Evolutionary conservation across 2,797 vertebrate species (phyloP).

Genomic region (Odontamblyopus rebecca): DNA sequence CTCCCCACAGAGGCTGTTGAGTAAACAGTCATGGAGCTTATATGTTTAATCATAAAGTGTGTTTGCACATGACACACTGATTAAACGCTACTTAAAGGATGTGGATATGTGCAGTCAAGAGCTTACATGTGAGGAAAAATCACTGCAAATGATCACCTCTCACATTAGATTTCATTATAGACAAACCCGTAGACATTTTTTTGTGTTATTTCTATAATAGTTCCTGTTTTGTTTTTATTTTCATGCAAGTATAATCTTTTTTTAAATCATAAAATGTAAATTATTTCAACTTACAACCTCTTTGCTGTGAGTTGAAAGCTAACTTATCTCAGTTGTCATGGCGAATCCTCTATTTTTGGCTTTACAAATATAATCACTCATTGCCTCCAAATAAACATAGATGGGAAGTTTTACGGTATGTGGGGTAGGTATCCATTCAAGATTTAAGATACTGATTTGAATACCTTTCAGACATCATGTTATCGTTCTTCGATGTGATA

Average conservation of each 20-base stretch:
- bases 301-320: neutral
- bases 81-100: neutral
- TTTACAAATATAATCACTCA: neutral
- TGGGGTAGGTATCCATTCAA: too few species aligned
- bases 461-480: neutral
- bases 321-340: neutral
- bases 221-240: too few species aligned
- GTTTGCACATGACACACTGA: constrained; percentile 4
- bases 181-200: too few species aligned
- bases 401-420: too few species aligned
- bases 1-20: neutral
- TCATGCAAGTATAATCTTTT: too few species aligned
- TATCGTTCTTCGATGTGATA: neutral
- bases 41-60: constrained; percentile 6
- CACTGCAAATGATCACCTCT: neutral
- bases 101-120: neutral
- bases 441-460: neutral
- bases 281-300: too few species aligned
- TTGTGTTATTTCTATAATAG: too few species aligned
- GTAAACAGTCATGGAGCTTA: constrained; percentile 7
- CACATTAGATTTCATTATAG: neutral
- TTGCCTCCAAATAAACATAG: neutral
- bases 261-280: too few species aligned
- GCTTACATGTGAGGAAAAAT: neutral
- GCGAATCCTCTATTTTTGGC: neutral